Conservation (phyloP, 2,888 invertebrate genomes). For the Philhelius pedissequus region DNA sequence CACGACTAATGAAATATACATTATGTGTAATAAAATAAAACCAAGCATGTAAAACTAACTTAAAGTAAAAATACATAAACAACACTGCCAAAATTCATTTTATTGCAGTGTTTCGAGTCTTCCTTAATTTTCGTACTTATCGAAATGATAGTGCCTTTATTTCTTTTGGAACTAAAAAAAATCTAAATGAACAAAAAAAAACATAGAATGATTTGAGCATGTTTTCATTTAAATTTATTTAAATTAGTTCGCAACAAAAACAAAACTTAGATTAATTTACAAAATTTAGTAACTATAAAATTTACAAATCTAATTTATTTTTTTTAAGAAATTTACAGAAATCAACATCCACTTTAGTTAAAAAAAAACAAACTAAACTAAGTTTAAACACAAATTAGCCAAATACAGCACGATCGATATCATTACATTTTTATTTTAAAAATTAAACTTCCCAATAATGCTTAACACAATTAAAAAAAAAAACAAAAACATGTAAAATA, state of each 20-base stretch:
- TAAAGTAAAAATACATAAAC: background rate
- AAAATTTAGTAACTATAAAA: conserved; percentile 14
- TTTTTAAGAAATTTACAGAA: background rate
- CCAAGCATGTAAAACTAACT: background rate
- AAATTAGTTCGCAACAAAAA: conserved; percentile 40
- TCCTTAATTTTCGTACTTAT: conserved; percentile 68
- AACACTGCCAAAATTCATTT: conserved; percentile 58
- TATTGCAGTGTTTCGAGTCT: conserved; percentile 63
- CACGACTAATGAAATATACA: conserved; percentile 18
- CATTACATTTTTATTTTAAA: conserved; percentile 31
- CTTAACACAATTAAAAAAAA: conserved; percentile 61
- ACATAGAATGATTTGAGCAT: background rate
- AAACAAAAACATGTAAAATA: conserved; percentile 63
- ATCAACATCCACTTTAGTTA: conserved; percentile 55
- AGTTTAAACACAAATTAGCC: conserved; percentile 34
- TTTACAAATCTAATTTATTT: background rate
- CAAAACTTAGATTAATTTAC: conserved; percentile 6
- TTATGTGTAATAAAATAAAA: background rate
- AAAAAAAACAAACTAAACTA: background rate
- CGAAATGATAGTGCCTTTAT: conserved; percentile 68
- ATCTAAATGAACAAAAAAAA: background rate
- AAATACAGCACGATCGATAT: conserved; percentile 49
- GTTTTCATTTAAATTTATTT: background rate
- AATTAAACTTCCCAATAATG: background rate
- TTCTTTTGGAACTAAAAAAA: conserved; percentile 43